These are phyloP conservation scores for Labeo calbasu DNA, from an alignment of 2,797 vertebrate genomes.

Conservation along the genomic window DNA sequence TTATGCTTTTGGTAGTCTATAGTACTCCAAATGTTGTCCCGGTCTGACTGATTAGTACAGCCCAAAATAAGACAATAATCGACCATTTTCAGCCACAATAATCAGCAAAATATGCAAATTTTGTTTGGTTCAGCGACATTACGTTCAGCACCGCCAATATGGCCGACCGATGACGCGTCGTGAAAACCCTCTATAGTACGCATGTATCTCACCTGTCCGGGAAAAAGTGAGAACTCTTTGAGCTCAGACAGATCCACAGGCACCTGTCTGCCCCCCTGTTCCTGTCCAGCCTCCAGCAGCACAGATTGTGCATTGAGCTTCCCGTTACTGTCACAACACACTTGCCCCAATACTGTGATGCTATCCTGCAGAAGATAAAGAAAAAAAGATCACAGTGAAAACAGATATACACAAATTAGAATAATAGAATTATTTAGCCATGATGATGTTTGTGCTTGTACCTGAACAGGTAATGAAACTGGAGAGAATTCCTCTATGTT, in stretches of 20 bases:
- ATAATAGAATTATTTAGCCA: background rate
- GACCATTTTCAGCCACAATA: too few species aligned
- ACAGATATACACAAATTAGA: background rate
- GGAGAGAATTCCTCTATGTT: conserved; percentile 86
- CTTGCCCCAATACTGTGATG: conserved; percentile 84
- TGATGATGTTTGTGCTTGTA: conserved; percentile 60
- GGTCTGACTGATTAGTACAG: too few species aligned
- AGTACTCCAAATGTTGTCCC: too few species aligned
- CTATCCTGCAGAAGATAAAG: conserved; percentile 73
- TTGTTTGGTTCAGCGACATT: too few species aligned
- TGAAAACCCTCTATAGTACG: too few species aligned
- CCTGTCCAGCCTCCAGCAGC: conserved; percentile 85
- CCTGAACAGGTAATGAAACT: conserved; percentile 83
- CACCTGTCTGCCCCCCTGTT: conserved; percentile 83
- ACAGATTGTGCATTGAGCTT: conserved; percentile 90
- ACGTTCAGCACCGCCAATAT: too few species aligned
- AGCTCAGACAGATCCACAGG: conserved; percentile 88
- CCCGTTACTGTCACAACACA: conserved; percentile 92
- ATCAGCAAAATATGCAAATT: too few species aligned
- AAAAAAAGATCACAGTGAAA: background rate
- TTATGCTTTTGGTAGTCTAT: too few species aligned
- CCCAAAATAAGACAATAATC: too few species aligned
- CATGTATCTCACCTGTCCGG: conserved; percentile 86
- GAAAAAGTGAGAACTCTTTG: conserved; percentile 90
- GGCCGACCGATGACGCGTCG: too few species aligned